A percentile compares a stretch with the other conserved stretches of the same genome.
Evolutionary conservation across 2,113 vertebrate genomes (phyloP).

Genomic region (Tympanuchus pallidicinctus): DNA sequence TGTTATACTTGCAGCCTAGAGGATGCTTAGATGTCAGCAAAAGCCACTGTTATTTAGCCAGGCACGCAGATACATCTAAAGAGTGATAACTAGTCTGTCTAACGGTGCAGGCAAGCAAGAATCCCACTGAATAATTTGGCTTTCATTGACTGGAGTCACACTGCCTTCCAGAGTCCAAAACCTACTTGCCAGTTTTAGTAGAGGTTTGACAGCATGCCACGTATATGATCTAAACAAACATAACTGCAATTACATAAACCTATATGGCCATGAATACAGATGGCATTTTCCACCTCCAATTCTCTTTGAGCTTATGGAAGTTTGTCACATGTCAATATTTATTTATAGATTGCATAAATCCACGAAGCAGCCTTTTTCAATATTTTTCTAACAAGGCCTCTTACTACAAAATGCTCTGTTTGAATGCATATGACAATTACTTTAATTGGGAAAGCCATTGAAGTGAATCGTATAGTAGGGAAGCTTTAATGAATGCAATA

Average conservation of each 20-base stretch:
- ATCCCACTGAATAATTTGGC: neutral
- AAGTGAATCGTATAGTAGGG: slow-evolving; percentile 43
- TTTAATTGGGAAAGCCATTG: slow-evolving; percentile 74
- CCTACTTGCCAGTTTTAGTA: neutral
- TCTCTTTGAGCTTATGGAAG: neutral
- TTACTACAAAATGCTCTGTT: slow-evolving; percentile 52
- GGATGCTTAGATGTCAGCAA: neutral
- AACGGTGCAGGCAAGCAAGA: neutral
- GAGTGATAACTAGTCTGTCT: neutral
- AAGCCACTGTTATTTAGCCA: neutral
- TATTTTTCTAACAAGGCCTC: slow-evolving; percentile 53
- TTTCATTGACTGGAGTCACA: slow-evolving; percentile 8
- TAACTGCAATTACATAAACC: neutral
- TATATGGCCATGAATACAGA: neutral
- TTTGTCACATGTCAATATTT: neutral
- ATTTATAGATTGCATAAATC: neutral
- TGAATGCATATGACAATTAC: slow-evolving; percentile 19
- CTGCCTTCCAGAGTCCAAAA: neutral
- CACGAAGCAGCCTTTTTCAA: slow-evolving; percentile 2
- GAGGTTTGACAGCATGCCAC: neutral
- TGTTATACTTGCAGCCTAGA: neutral
- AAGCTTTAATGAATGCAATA: slow-evolving; percentile 66
- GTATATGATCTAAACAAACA: neutral
- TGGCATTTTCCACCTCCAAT: neutral
- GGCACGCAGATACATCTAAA: neutral